Percentiles rank a stretch among this genome's conserved stretches.
Evolutionary conservation across 2,888 invertebrate species (phyloP).

Genomic region (Willowsia nigromaculata): DNA sequence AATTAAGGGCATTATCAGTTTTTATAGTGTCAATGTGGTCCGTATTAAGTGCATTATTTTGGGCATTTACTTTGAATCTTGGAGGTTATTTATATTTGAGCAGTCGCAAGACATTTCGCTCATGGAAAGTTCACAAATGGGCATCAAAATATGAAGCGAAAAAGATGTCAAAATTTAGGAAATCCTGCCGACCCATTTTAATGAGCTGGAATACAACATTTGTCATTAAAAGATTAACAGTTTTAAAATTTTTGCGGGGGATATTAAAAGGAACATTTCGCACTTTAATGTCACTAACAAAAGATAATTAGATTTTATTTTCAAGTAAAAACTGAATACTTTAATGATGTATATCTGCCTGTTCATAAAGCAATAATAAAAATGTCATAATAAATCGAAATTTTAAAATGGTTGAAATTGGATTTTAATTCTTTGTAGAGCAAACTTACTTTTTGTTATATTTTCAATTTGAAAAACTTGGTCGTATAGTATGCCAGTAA

Average conservation of each 20-base stretch:
- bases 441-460: no score
- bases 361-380: no score
- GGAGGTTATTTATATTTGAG: neutral
- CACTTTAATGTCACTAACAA: neutral
- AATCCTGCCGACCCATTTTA: conserved; percentile 25
- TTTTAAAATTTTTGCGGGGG: conserved; percentile 29
- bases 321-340: no score
- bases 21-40: neutral
- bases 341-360: no score
- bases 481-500: no score
- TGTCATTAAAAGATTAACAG: conserved; percentile 9
- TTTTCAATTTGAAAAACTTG: no score
- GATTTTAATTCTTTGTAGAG: no score
- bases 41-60: neutral
- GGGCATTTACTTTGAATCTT: neutral
- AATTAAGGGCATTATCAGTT: neutral
- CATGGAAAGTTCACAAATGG: conserved; percentile 34
- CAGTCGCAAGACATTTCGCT: neutral
- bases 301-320: no score
- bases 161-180: conserved; percentile 40
- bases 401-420: no score
- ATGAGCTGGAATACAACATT: conserved; percentile 1
- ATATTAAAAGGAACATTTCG: conserved; percentile 15
- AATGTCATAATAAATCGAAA: no score
- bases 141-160: neutral